Percentiles rank a stretch among this genome's conserved stretches.
Evolutionary conservation across 1,140 invertebrate genomes (phyloP).

Genomic region (Calephelis nemesis): DNA sequence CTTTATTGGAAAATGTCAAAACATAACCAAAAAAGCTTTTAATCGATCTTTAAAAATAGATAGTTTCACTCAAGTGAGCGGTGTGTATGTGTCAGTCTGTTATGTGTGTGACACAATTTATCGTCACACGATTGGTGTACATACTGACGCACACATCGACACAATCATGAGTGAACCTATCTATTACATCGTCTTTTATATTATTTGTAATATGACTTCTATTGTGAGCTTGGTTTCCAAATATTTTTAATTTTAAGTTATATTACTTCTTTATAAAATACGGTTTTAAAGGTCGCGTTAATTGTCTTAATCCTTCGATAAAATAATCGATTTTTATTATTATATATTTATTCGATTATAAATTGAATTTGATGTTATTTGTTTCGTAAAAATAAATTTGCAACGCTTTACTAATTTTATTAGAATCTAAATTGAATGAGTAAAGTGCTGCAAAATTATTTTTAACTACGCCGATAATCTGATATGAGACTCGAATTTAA

Average conservation of each 20-base stretch:
- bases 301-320: no score
- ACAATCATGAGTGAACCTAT: slow-evolving; percentile 12
- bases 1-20: background rate
- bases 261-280: background rate
- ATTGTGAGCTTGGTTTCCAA: background rate
- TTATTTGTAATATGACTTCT: background rate
- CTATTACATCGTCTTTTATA: slow-evolving; percentile 7
- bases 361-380: no score
- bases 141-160: slow-evolving; percentile 8
- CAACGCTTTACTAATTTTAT: no score
- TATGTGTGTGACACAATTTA: background rate
- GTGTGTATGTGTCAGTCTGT: slow-evolving; percentile 1
- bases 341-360: no score
- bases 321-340: no score
- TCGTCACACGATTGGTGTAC: slow-evolving; percentile 4
- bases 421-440: no score
- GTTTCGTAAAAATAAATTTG: no score
- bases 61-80: slow-evolving; percentile 14
- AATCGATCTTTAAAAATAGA: background rate
- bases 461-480: no score
- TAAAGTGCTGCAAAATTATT: no score
- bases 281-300: no score
- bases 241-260: background rate
- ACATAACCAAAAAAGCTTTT: background rate
- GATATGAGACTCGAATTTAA: no score